phyloP scores from a whole-genome alignment of 1,140 invertebrate genomes.

The Papilio helenus region DNA sequence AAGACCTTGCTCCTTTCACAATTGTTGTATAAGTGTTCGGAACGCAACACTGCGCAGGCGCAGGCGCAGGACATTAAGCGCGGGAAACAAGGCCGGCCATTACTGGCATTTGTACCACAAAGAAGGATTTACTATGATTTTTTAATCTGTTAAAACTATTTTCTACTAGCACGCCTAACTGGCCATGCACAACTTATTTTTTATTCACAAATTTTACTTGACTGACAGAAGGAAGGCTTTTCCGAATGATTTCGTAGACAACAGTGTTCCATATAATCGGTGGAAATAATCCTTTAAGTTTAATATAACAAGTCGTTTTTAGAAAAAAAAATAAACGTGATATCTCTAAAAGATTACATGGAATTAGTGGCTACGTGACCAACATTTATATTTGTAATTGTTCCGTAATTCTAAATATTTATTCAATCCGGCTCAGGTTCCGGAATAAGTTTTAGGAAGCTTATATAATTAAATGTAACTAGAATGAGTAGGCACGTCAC shows the following conservation, averaged over 20 bases:
- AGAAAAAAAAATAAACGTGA: background rate
- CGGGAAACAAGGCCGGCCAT: conserved; percentile 30
- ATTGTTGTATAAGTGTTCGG: conserved; percentile 44
- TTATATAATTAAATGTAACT: background rate
- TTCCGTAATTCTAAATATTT: conserved; percentile 10
- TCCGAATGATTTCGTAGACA: background rate
- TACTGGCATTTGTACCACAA: background rate
- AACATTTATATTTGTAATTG: background rate
- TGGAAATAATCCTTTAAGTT: background rate
- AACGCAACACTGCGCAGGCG: conserved; percentile 21
- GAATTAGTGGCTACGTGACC: background rate
- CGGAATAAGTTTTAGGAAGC: background rate
- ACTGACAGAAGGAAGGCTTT: background rate
- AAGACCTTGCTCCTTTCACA: conserved; percentile 50
- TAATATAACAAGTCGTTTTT: background rate
- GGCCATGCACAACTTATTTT: background rate
- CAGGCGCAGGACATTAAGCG: conserved; percentile 34
- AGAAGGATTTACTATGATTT: conserved; percentile 22
- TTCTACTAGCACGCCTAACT: background rate
- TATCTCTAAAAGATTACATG: background rate
- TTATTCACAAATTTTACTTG: background rate
- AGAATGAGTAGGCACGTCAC: background rate
- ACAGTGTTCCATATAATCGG: background rate
- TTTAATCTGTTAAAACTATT: conserved; percentile 5
- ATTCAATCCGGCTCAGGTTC: conserved; percentile 3